Percentiles rank a stretch among this genome's conserved stretches.
Evolutionary conservation across 2,113 vertebrate genomes (phyloP).

Genomic region (Atlantisia rogersi): DNA sequence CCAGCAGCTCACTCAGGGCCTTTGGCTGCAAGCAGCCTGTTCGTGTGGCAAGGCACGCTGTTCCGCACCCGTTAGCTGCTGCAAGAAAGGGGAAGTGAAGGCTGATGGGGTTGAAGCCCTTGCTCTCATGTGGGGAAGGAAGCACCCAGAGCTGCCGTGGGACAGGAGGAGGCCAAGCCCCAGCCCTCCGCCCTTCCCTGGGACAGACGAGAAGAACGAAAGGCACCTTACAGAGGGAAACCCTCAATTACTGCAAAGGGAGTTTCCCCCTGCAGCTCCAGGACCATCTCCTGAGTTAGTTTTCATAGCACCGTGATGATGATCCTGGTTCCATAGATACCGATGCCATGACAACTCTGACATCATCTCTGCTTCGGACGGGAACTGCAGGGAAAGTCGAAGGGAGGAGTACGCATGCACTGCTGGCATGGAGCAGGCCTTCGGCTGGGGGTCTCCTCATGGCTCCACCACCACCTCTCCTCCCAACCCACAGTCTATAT

Average conservation of each 20-base stretch:
- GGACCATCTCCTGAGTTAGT: not conserved
- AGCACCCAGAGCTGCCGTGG: not conserved
- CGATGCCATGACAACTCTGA: conserved; percentile 74
- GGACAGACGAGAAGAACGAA: not conserved
- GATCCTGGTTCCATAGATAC: conserved; percentile 61
- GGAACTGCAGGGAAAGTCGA: conserved; percentile 11
- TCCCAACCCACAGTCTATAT: fast-evolving
- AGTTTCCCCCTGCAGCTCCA: not conserved
- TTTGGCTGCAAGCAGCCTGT: not conserved
- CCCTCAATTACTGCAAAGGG: not conserved
- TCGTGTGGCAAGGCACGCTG: fast-evolving
- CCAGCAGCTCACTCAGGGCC: fast-evolving
- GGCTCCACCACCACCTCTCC: not conserved
- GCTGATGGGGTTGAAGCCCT: not conserved
- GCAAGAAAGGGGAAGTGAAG: not conserved
- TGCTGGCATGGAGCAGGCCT: not conserved
- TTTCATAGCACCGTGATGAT: not conserved
- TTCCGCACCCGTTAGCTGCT: fast-evolving
- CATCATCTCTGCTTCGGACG: conserved; percentile 48
- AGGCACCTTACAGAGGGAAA: not conserved
- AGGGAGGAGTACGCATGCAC: not conserved
- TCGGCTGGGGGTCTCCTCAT: not conserved
- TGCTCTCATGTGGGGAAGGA: not conserved
- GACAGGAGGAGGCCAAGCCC: not conserved
- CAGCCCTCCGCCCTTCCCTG: not conserved